Conservation (phyloP, 2,797 vertebrate species). For the Myoxocephalus aenaeus region DNA sequence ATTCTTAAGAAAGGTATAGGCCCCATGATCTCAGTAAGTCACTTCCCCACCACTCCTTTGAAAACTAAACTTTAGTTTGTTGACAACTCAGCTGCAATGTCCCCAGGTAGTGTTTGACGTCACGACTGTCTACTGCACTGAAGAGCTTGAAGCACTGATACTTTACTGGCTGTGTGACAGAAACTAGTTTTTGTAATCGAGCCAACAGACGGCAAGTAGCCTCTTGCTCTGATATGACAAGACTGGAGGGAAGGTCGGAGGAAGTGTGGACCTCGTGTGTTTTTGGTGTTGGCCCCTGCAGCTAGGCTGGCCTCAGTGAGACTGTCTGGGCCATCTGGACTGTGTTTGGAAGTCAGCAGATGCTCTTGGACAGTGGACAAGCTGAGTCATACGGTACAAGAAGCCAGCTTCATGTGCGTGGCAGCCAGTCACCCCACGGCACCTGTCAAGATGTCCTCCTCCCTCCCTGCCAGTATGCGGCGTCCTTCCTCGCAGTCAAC, state of each 20-base stretch:
- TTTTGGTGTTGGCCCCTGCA: slow-evolving; percentile 7
- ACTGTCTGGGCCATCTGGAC: slow-evolving; percentile 32
- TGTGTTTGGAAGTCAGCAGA: slow-evolving; percentile 20
- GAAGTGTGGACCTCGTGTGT: slow-evolving; percentile 16
- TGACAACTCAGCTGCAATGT: slow-evolving; percentile 20
- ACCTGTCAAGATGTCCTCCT: slow-evolving; percentile 21
- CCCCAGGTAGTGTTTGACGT: slow-evolving; percentile 16
- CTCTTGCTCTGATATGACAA: slow-evolving; percentile 9
- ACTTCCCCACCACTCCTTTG: not conserved
- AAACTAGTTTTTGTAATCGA: slow-evolving; percentile 10
- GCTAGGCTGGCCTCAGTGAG: not conserved
- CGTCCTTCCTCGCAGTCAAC: slow-evolving; percentile 2
- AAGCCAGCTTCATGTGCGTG: not conserved
- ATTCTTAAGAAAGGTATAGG: too few species aligned
- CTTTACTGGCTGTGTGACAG: slow-evolving; percentile 8
- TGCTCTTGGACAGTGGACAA: slow-evolving; percentile 2
- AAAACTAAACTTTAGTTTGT: slow-evolving; percentile 31
- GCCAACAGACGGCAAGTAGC: slow-evolving; percentile 2
- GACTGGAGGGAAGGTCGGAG: not conserved
- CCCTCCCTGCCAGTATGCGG: not conserved
- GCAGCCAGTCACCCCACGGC: slow-evolving; percentile 13
- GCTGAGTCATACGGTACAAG: not conserved
- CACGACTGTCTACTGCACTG: not conserved
- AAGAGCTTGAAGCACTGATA: not conserved
- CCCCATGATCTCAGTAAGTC: not conserved